A percentile compares a stretch with the other conserved stretches of the same genome.
Conservation (phyloP, 2,888 invertebrate species). For the Embidobia sp. region DNA sequence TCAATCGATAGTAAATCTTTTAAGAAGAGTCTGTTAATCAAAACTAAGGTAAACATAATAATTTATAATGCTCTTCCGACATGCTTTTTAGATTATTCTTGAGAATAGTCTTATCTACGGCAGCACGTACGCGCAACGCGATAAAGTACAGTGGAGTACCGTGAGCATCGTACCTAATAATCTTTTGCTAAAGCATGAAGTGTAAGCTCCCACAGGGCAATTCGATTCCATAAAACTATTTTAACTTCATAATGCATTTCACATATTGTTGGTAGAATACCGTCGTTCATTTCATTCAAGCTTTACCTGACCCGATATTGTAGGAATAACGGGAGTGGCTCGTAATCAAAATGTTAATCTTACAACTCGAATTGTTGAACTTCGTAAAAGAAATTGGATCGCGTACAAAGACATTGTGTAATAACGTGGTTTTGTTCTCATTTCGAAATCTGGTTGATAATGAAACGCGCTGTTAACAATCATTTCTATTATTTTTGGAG, state of each 20-base stretch:
- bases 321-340: not conserved
- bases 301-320: constrained; percentile 3
- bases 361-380: too few species aligned
- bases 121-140: constrained; percentile 43
- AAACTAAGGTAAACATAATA: constrained; percentile 22
- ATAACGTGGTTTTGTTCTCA: too few species aligned
- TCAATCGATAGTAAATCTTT: too few species aligned
- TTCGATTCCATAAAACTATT: constrained; percentile 57
- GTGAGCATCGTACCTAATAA: constrained; percentile 46
- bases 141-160: constrained; percentile 45
- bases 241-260: constrained; percentile 48
- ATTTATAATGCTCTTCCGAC: constrained; percentile 34
- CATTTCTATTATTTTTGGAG: too few species aligned
- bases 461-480: too few species aligned
- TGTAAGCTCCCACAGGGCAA: constrained; percentile 40
- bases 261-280: constrained; percentile 30
- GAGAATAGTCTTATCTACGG: constrained; percentile 50
- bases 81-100: constrained; percentile 55
- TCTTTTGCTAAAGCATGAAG: constrained; percentile 49
- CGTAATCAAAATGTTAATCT: not conserved
- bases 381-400: too few species aligned
- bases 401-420: too few species aligned
- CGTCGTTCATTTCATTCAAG: constrained; percentile 13
- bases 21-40: constrained; percentile 3
- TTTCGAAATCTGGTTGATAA: too few species aligned